These are phyloP conservation scores for Gadopsis bispinosus DNA, from an alignment of 2,797 vertebrate species.

Conservation along the genomic window DNA sequence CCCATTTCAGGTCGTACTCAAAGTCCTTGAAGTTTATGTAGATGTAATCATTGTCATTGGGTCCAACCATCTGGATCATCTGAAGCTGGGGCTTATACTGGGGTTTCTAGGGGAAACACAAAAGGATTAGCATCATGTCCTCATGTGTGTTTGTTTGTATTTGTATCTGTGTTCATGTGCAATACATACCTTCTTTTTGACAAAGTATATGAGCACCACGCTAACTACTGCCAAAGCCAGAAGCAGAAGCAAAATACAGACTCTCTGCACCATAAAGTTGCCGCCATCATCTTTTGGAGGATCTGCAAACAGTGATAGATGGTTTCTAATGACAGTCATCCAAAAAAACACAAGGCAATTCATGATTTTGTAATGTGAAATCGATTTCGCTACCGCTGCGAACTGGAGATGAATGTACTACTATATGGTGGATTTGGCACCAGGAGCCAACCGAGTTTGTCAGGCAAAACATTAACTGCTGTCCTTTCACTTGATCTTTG, in stretches of 20 bases:
- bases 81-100: slow-evolving; percentile 92
- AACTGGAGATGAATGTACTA: rapidly evolving
- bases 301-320: slow-evolving; percentile 19
- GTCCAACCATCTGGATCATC: slow-evolving; percentile 91
- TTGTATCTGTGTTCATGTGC: not conserved
- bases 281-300: rapidly evolving
- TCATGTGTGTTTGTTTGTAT: not conserved
- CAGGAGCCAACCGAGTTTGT: slow-evolving; percentile 72
- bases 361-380: not conserved
- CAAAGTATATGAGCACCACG: slow-evolving; percentile 57
- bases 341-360: not conserved
- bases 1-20: slow-evolving; percentile 92
- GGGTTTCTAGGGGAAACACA: slow-evolving; percentile 84
- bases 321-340: not conserved
- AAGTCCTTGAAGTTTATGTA: slow-evolving; percentile 94
- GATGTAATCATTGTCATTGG: slow-evolving; percentile 93
- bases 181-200: slow-evolving; percentile 82
- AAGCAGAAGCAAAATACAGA: slow-evolving; percentile 42
- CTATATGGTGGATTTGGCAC: slow-evolving; percentile 43
- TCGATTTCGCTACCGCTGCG: not conserved
- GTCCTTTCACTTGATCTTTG: not conserved
- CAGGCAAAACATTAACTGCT: slow-evolving; percentile 85
- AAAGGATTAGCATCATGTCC: not conserved
- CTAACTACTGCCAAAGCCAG: slow-evolving; percentile 56
- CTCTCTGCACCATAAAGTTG: slow-evolving; percentile 31